Evolutionary conservation across 2,797 vertebrate species (phyloP).

Genomic region (Ctenochaetus hawaiiensis): DNA sequence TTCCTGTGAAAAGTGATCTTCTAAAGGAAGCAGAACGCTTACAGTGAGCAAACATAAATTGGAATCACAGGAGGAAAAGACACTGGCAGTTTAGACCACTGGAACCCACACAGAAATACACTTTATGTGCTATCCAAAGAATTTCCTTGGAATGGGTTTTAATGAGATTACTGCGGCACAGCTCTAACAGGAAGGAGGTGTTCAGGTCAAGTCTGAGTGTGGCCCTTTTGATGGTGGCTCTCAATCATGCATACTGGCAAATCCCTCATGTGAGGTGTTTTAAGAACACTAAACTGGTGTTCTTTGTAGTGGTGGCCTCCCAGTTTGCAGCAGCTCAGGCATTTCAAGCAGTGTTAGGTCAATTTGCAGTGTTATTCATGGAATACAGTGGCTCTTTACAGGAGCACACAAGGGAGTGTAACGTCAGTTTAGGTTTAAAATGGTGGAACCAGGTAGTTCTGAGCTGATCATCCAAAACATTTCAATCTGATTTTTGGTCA

Average conservation of each 20-base stretch:
- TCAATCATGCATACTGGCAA: neutral
- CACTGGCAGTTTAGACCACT: neutral
- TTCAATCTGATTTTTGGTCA: slow-evolving; percentile 5
- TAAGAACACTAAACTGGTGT: slow-evolving; percentile 1
- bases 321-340: slow-evolving; percentile 25
- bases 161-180: too few species aligned
- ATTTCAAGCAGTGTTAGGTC: slow-evolving; percentile 71
- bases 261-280: neutral
- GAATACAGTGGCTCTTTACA: neutral
- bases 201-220: neutral
- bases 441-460: neutral
- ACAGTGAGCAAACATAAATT: neutral
- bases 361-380: slow-evolving; percentile 74
- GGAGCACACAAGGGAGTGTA: neutral
- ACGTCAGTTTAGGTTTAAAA: slow-evolving; percentile 14
- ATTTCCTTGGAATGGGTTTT: too few species aligned
- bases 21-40: neutral
- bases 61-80: neutral
- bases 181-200: neutral
- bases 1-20: neutral
- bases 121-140: neutral
- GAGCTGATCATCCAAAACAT: neutral
- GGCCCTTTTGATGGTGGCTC: neutral
- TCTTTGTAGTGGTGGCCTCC: slow-evolving; percentile 1
- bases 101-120: neutral